These are phyloP conservation scores for Pachycephala philippinensis DNA, from an alignment of 2,113 vertebrate genomes.

Conservation along the genomic window DNA sequence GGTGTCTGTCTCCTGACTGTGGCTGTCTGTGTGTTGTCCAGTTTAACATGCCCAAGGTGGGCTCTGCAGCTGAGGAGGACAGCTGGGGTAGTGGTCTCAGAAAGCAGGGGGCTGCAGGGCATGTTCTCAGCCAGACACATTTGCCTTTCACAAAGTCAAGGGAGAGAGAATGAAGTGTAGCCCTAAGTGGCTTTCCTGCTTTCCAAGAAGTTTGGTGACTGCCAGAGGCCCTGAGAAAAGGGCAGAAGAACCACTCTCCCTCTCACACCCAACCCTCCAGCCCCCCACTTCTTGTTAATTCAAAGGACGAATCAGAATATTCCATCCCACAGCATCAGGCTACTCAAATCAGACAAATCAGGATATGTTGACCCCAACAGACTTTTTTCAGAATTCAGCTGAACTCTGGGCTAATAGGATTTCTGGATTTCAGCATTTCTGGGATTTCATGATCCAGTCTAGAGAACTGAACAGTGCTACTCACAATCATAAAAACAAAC, in stretches of 20 bases:
- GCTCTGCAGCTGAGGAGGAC: background rate
- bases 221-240: background rate
- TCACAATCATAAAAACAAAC: conserved; percentile 95
- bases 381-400: background rate
- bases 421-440: background rate
- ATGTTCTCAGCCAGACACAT: background rate
- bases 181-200: background rate
- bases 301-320: background rate
- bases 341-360: background rate
- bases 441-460: background rate
- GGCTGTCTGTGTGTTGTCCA: background rate
- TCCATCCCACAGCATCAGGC: background rate
- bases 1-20: background rate
- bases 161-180: background rate
- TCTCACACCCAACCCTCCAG: background rate
- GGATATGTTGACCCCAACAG: background rate
- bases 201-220: background rate
- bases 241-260: background rate
- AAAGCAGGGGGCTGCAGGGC: background rate
- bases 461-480: background rate
- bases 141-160: background rate
- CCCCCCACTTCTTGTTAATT: background rate
- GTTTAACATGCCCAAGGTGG: background rate
- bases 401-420: background rate
- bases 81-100: background rate